Evolutionary conservation across 2,888 invertebrate species (phyloP).

Genomic region (Agriopis leucophaearia): DNA sequence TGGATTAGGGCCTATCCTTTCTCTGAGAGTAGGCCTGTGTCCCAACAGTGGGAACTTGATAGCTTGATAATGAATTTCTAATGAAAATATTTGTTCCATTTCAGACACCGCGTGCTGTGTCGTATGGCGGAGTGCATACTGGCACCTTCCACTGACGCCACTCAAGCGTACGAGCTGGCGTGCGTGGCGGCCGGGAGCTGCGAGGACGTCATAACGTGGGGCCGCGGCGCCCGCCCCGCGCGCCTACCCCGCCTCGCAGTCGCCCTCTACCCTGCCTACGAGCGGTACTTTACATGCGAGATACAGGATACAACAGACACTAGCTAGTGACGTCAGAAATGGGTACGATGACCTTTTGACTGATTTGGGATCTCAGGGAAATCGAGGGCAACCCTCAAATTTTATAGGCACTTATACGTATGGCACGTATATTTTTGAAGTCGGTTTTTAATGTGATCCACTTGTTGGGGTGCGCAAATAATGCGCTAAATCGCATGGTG

Average conservation of each 20-base stretch:
- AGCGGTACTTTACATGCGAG: constrained; percentile 63
- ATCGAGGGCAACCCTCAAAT: no score
- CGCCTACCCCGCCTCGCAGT: constrained; percentile 63
- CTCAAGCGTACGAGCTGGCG: constrained; percentile 59
- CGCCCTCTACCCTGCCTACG: constrained; percentile 58
- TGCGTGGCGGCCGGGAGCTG: constrained; percentile 52
- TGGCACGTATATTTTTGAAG: no score
- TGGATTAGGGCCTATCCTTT: no score
- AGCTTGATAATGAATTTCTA: no score
- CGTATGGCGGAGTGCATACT: constrained; percentile 67
- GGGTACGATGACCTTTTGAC: no score
- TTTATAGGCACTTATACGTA: no score
- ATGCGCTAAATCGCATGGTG: no score
- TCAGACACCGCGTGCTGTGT: constrained; percentile 71
- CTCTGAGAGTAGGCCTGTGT: no score
- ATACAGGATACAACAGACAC: constrained; percentile 22
- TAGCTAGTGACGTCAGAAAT: not conserved
- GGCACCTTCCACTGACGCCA: constrained; percentile 47
- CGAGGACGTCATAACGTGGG: constrained; percentile 61
- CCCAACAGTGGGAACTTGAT: no score
- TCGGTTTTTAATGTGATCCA: no score
- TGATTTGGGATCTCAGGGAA: no score
- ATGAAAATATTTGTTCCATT: constrained; percentile 11
- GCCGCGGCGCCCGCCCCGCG: constrained; percentile 44
- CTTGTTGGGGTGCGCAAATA: no score